Percentiles rank a stretch among this genome's conserved stretches.
Conservation (phyloP, 2,888 invertebrate genomes). For the Epiblema foenella region DNA sequence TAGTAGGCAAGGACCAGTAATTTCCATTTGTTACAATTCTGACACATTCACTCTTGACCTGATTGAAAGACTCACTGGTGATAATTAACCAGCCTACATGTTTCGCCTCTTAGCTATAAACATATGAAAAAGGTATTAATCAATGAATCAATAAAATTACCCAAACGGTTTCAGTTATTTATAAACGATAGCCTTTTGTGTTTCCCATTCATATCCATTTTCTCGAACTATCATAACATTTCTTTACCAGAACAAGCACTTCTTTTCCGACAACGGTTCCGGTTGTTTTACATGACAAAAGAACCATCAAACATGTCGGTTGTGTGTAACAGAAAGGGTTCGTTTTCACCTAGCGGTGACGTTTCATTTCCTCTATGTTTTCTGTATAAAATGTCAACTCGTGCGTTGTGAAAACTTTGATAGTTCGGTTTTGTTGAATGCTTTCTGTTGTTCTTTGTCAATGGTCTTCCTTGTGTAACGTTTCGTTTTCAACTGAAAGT, state of each 20-base stretch:
- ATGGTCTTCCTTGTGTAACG: background rate
- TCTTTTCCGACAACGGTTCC: background rate
- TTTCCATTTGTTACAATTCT: background rate
- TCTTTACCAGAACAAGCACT: background rate
- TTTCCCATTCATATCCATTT: slow-evolving; percentile 12
- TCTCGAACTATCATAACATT: background rate
- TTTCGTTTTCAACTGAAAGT: slow-evolving; percentile 2
- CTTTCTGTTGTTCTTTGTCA: background rate
- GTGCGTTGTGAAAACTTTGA: slow-evolving; percentile 18
- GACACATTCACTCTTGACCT: background rate
- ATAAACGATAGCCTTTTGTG: background rate
- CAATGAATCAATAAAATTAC: slow-evolving; percentile 13
- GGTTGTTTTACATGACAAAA: slow-evolving; percentile 36
- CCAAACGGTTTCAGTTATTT: background rate
- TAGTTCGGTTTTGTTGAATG: background rate
- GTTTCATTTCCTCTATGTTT: slow-evolving; percentile 36
- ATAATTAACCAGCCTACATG: background rate
- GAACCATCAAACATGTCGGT: slow-evolving; percentile 11
- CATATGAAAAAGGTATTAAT: background rate
- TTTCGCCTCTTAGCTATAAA: background rate
- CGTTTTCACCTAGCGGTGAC: slow-evolving; percentile 25
- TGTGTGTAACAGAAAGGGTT: slow-evolving; percentile 11
- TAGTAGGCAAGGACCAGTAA: background rate
- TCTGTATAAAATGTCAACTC: slow-evolving; percentile 7
- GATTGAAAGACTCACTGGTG: background rate